These are phyloP conservation scores for Geophilus truncorum DNA, from an alignment of 2,888 invertebrate genomes.

Conservation along the genomic window DNA sequence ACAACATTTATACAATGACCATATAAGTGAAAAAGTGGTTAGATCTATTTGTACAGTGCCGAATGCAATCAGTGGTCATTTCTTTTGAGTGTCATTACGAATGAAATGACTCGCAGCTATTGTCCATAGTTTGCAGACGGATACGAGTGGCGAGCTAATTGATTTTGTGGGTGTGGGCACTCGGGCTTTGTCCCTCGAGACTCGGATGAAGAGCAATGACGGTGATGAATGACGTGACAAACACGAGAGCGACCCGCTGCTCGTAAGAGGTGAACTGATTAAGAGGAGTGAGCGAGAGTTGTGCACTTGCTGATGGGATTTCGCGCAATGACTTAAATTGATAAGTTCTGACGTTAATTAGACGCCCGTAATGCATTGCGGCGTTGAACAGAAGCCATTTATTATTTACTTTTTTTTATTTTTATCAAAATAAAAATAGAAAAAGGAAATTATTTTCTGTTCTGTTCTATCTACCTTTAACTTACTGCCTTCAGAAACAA, in stretches of 20 bases:
- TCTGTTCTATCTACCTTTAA: not conserved
- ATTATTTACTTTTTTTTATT: not conserved
- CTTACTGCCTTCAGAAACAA: not conserved
- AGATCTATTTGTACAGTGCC: too few species aligned
- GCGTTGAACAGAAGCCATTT: too few species aligned
- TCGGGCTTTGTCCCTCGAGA: not conserved
- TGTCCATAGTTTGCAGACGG: not conserved
- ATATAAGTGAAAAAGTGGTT: too few species aligned
- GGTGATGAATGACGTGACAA: conserved; percentile 11
- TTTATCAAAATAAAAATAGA: not conserved
- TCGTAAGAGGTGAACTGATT: not conserved
- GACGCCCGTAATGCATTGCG: too few species aligned
- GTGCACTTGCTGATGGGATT: too few species aligned
- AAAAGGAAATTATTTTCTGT: not conserved
- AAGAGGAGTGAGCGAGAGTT: not conserved
- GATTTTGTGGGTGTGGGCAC: not conserved
- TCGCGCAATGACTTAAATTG: too few species aligned
- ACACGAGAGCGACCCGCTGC: not conserved
- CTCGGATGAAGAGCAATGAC: not conserved
- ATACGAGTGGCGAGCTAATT: not conserved
- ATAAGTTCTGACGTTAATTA: not conserved
- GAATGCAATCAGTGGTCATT: not conserved
- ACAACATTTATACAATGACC: too few species aligned
- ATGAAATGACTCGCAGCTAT: not conserved
- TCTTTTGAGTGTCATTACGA: not conserved